phyloP scores from a whole-genome alignment of 2,113 vertebrate genomes.

The Leucosticte australis region DNA sequence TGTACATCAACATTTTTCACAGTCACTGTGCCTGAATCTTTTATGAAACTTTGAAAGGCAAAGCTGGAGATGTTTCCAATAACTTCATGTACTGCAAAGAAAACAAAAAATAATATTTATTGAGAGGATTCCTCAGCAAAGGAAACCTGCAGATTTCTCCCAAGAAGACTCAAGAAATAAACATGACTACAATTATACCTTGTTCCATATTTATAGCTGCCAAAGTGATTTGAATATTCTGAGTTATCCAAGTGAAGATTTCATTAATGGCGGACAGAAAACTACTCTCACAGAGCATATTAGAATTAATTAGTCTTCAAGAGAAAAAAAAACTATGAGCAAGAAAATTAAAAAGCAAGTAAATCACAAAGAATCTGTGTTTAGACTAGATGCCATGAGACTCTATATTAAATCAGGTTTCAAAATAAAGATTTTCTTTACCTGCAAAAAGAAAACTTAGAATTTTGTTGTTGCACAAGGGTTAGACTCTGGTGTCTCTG shows the following conservation, averaged over 20 bases:
- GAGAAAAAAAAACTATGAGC: background rate
- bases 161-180: background rate
- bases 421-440: background rate
- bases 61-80: background rate
- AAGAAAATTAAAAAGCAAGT: background rate
- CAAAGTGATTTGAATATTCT: background rate
- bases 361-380: background rate
- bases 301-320: slow-evolving; percentile 45
- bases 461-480: background rate
- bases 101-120: background rate
- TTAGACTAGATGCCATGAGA: background rate
- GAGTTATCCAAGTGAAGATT: background rate
- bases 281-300: background rate
- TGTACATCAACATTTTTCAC: background rate
- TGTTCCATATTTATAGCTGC: background rate
- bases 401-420: background rate
- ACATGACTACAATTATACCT: background rate
- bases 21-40: background rate
- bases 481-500: background rate
- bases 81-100: background rate
- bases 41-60: background rate
- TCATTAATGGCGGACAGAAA: background rate
- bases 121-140: background rate
- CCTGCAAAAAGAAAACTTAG: background rate
- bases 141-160: background rate